Base-by-base conservation (phyloP, 2,113 vertebrate species). In the Gulo gulo region DNA sequence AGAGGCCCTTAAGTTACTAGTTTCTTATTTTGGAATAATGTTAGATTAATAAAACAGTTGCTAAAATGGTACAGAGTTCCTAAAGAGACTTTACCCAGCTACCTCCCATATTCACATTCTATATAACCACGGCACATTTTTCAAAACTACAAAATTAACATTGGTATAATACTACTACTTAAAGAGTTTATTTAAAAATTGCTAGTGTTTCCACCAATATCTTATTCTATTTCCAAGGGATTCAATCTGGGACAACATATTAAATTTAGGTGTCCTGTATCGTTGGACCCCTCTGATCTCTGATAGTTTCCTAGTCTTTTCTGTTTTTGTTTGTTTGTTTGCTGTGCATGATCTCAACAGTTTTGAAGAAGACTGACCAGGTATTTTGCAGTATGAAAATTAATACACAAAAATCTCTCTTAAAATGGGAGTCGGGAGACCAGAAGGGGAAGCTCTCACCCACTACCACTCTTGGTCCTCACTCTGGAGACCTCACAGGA, bases 21-120 rank as follows among this genome's bases (percentile, higher is more conserved):
- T 96, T 89, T 59, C n/a, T 76, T 52, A 74, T 92, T 85, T 89
- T 71, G 36, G 16, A 78, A 52, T 26, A 45, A 29, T 61, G 78
- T 90, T 73, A 92, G 29, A 20, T 74, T 91, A 73, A 74, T 36
- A 85, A 94, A 88, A 76, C 7, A 57, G 8, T 55, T 71, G 8
- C 1, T 36, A 74, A 93, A 71, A 57, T 69, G 42, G 4, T 73
- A 2, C 2, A 39, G 59, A 78, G 10, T 74, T 95, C 3, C 34
- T 3, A 13, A 26, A 55, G 26, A 79, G 42, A 57, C 52, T 93
- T 71, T 36, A 67, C 2, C 42, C 2, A 79, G 15, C 5, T 87
- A 83, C 20, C 13, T 47, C 20, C 39, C 50, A 71, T 76, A 57
- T 26, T 88, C 86, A 61, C 59, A 92, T 26, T 42, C 3, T 83